phyloP scores from a whole-genome alignment of 2,797 vertebrate species.

The Tadarida brasiliensis region DNA sequence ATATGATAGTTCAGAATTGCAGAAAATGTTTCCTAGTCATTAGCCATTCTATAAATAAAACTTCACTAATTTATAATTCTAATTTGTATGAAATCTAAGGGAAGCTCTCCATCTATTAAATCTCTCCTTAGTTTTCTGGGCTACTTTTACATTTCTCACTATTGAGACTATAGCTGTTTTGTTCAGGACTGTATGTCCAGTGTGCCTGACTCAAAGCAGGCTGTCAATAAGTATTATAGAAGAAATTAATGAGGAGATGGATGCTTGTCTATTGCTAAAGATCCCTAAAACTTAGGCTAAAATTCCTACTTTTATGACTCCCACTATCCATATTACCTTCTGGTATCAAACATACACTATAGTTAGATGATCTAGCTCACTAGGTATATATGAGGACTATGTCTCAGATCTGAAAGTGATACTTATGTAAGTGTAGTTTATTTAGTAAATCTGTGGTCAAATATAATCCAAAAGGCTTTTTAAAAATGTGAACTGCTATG shows the following conservation, averaged over 20 bases:
- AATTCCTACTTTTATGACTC: not conserved
- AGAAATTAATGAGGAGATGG: not conserved
- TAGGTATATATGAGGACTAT: not conserved
- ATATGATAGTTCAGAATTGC: not conserved
- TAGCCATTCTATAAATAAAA: slow-evolving; percentile 8
- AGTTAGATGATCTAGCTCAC: not conserved
- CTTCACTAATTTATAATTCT: not conserved
- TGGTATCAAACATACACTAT: not conserved
- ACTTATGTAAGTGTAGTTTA: not conserved
- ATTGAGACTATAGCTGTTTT: not conserved
- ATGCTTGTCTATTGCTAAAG: not conserved
- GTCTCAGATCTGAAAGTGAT: slow-evolving; percentile 24
- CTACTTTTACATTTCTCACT: not conserved
- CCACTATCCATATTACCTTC: not conserved
- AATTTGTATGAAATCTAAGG: not conserved
- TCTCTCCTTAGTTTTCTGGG: not conserved
- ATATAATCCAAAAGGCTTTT: not conserved
- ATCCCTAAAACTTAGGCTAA: not conserved
- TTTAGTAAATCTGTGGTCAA: slow-evolving; percentile 12
- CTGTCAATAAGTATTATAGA: not conserved
- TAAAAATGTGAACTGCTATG: not conserved
- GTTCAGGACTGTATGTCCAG: not conserved
- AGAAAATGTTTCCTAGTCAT: not conserved
- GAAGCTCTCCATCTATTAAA: not conserved
- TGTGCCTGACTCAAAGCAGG: slow-evolving; percentile 13